phyloP scores from a whole-genome alignment of 2,888 invertebrate genomes.

The Argyra leucocephala region DNA sequence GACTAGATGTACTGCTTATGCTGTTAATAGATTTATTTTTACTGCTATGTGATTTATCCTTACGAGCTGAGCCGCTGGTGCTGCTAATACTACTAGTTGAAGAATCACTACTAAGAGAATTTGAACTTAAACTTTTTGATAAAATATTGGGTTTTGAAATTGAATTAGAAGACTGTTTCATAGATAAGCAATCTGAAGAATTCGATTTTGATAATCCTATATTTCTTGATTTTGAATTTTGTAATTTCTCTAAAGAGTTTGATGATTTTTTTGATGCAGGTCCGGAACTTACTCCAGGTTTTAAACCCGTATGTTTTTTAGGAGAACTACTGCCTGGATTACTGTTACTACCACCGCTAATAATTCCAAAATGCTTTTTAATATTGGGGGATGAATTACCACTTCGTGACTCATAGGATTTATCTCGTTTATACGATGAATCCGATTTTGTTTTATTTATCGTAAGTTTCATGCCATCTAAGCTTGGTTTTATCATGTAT shows the following conservation, averaged over 20 bases:
- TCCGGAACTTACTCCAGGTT: conserved; percentile 77
- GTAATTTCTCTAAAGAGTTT: neutral
- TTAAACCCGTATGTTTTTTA: conserved; percentile 68
- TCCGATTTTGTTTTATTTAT: conserved; percentile 79
- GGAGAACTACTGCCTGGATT: conserved; percentile 18
- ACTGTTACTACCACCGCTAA: conserved; percentile 18
- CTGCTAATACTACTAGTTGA: conserved; percentile 17
- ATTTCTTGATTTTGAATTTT: neutral
- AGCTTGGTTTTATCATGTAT: conserved; percentile 80
- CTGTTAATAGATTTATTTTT: conserved; percentile 16
- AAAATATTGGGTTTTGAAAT: neutral
- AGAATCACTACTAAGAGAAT: conserved; percentile 15
- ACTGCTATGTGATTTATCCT: conserved; percentile 18
- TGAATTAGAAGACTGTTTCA: neutral
- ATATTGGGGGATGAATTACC: neutral
- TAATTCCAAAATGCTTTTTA: neutral
- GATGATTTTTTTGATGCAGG: conserved; percentile 66
- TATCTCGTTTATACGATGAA: neutral
- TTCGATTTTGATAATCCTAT: neutral
- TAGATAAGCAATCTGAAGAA: conserved; percentile 6
- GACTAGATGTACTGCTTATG: conserved; percentile 32
- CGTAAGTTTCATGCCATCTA: conserved; percentile 80
- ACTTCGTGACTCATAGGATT: neutral
- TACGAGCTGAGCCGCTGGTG: conserved; percentile 25
- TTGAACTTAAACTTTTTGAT: conserved; percentile 11